Conservation (phyloP, 2,113 vertebrate species). For the Cynocephalus volans region DNA sequence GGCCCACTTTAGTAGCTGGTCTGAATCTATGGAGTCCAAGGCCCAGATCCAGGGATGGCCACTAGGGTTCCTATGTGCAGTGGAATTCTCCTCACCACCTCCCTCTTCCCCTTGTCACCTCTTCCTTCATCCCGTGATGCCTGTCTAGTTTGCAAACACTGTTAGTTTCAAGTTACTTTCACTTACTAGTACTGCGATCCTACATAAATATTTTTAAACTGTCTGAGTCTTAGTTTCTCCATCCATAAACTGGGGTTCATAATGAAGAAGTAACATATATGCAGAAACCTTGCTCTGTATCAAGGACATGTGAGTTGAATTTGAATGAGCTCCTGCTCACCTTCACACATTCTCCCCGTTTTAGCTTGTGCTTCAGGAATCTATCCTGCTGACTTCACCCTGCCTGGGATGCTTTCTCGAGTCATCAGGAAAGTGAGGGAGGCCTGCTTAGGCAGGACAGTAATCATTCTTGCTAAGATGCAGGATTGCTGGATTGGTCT, state of each 20-base stretch:
- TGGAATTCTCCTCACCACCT: not conserved
- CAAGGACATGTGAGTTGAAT: not conserved
- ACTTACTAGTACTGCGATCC: not conserved
- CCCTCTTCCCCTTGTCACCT: not conserved
- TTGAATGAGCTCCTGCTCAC: not conserved
- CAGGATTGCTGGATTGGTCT: conserved; percentile 45
- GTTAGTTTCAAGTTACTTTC: not conserved
- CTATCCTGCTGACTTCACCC: not conserved
- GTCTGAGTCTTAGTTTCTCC: not conserved
- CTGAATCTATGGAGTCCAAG: not conserved
- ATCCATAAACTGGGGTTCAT: not conserved
- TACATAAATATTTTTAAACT: not conserved
- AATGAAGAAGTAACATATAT: not conserved
- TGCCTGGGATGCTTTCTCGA: not conserved
- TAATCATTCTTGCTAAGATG: conserved; percentile 43
- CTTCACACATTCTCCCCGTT: not conserved
- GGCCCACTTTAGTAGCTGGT: not conserved
- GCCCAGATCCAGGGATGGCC: not conserved
- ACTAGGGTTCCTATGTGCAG: not conserved
- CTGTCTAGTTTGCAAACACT: not conserved
- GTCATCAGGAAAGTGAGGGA: conserved; percentile 48
- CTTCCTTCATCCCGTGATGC: not conserved
- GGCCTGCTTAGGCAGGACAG: conserved; percentile 19
- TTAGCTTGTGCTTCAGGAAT: not conserved
- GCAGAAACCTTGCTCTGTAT: not conserved